Evolutionary conservation across 2,797 vertebrate species (phyloP).

Genomic region (Gephyroberyx darwinii): DNA sequence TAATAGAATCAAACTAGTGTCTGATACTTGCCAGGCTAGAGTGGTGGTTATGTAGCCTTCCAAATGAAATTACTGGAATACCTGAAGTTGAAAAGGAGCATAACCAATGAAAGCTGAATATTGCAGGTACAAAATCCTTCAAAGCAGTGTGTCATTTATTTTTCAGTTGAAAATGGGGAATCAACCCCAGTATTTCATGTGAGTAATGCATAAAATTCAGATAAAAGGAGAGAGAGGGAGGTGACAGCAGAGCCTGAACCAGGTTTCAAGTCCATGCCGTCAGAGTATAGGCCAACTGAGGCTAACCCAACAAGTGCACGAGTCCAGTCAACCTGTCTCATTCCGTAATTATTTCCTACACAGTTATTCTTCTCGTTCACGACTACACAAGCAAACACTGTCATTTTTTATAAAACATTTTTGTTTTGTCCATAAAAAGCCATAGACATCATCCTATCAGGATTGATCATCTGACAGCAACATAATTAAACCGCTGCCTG

Average conservation of each 20-base stretch:
- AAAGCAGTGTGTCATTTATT: no score
- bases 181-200: no score
- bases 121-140: not conserved
- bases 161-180: no score
- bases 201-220: no score
- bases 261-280: conserved; percentile 26
- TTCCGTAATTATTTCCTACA: conserved; percentile 14
- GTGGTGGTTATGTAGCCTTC: conserved; percentile 33
- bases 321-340: not conserved
- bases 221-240: no score
- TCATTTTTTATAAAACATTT: not conserved
- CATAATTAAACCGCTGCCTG: not conserved
- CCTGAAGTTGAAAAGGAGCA: not conserved
- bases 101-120: not conserved
- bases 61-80: conserved; percentile 27
- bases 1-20: conserved; percentile 25
- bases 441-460: not conserved
- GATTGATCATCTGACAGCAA: conserved; percentile 8
- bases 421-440: not conserved
- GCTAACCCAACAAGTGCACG: conserved; percentile 21
- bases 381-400: not conserved
- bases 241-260: not conserved
- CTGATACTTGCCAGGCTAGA: conserved; percentile 42
- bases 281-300: conserved; percentile 4
- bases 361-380: no score